Evolutionary conservation across 2,797 vertebrate genomes (phyloP).

Genomic region (Ara ararauna): DNA sequence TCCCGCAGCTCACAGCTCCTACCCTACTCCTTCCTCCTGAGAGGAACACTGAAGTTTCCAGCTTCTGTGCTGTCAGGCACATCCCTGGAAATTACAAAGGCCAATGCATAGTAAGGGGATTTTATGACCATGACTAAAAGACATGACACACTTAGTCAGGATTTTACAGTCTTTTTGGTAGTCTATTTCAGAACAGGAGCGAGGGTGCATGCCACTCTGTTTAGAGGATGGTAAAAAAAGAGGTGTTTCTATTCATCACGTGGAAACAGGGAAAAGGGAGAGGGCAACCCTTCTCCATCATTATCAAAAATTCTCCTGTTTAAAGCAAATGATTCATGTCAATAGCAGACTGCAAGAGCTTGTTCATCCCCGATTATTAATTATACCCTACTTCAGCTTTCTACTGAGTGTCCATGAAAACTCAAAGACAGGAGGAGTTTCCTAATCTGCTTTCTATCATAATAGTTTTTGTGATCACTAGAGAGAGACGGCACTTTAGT

Average conservation of each 20-base stretch:
- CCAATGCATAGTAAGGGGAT: not conserved
- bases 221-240: not conserved
- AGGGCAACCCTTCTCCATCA: not conserved
- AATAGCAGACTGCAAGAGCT: not conserved
- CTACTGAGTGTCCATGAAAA: not conserved
- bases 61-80: not conserved
- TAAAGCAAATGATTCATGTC: not conserved
- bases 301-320: not conserved
- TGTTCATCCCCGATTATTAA: not conserved
- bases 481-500: not conserved
- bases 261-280: not conserved
- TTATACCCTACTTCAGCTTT: not conserved
- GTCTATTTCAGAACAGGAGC: not conserved
- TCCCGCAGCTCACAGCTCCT: not conserved
- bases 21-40: not conserved
- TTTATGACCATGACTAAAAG: not conserved
- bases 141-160: not conserved
- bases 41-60: not conserved
- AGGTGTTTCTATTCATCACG: not conserved
- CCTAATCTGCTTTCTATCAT: not conserved
- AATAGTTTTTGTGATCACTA: not conserved
- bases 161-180: not conserved
- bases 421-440: not conserved
- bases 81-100: not conserved
- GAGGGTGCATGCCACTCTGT: not conserved